phyloP scores from a whole-genome alignment of 2,797 vertebrate species.

The Heteromormyrus szaboi region DNA sequence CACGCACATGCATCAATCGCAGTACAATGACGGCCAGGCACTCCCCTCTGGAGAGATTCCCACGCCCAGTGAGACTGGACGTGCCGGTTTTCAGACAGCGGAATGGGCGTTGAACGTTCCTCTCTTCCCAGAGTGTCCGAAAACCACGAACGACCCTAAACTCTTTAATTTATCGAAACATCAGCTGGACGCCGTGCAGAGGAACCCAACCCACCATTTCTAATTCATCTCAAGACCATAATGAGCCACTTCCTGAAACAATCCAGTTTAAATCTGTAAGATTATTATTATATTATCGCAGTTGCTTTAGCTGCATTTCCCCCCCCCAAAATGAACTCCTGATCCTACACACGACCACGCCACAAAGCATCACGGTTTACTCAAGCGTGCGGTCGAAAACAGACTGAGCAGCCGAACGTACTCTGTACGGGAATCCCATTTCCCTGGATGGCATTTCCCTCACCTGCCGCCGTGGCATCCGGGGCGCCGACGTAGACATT shows the following conservation, averaged over 20 bases:
- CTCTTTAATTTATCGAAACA: neutral
- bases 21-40: neutral
- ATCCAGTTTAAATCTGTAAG: neutral
- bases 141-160: neutral
- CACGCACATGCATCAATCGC: neutral
- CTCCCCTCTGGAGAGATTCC: conserved; percentile 11
- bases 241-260: neutral
- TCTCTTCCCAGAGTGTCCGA: neutral
- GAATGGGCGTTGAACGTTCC: neutral
- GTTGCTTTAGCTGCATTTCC: neutral
- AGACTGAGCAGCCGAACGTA: neutral
- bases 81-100: conserved; percentile 31
- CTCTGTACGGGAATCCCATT: neutral
- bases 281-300: neutral
- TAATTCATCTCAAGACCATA: neutral
- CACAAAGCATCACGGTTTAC: neutral
- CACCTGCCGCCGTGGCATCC: neutral
- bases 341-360: neutral
- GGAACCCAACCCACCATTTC: neutral
- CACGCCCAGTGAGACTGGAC: conserved; percentile 39
- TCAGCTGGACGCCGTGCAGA: neutral
- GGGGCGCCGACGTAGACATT: neutral
- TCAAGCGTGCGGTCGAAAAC: neutral
- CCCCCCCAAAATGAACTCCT: neutral
- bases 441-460: neutral